Evolutionary conservation across 2,888 invertebrate species (phyloP), one percentile per base, ranked within the genome.

Genomic region (Latrodectus hesperus): DNA sequence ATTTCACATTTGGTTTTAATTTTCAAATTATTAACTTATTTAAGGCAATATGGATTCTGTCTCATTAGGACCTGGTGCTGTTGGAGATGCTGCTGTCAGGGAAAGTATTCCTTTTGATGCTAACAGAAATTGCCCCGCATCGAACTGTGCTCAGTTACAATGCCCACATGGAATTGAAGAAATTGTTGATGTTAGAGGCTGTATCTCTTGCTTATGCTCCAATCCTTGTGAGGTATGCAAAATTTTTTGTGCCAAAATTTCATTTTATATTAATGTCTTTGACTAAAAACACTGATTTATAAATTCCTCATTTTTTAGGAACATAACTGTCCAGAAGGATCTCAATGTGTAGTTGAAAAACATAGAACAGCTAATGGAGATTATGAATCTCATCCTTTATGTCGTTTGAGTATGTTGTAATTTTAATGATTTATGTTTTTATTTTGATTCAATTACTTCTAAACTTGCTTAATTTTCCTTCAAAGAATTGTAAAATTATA

Each of bases 161-260:
- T 97, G 97, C 92, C 94, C 89, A 0, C 89, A 95, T 8, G 96
- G 96, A 10, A 92, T 95, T 3, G 94, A 95, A 84, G 94, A 95
- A 38, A 94, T 93, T 89, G 93, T 94, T 0, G 94, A 94, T 91
- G 91, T 90, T 78, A 91, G 94, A 70, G 94, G 95, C 68, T 97
- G 97, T 92, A 94, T 94, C 89, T 93, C 94, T 64, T 97, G 97
- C 92, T 93, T 94, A 55, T 96, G 96, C 91, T 93, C 94, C 76
- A 94, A 97, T 92, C 97, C 97, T 0, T 97, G 97, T 91, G 89
- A 91, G 74, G 90, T 90, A 78, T 9, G 22, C 38, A 38, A 38
- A 0, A 38, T 70, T 9, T 70, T 70, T 38, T 70, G 26, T 38
- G 16, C 6, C 12, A 70, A 38, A 70, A 38, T 53, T 10, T n/a